These are phyloP conservation scores for Electrona antarctica DNA, from an alignment of 2,113 vertebrate genomes.

Conservation along the genomic window DNA sequence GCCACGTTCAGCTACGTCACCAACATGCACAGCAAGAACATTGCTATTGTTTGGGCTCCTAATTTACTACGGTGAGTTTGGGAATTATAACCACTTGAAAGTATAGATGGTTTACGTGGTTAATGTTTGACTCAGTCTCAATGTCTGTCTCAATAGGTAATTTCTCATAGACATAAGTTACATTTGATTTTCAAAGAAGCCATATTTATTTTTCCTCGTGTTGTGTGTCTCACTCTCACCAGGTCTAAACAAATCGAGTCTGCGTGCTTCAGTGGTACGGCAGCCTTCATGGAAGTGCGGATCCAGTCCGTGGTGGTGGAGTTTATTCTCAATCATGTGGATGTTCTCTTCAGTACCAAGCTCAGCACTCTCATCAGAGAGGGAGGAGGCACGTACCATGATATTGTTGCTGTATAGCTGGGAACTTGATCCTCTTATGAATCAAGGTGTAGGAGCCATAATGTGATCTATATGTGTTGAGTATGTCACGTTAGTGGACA, in stretches of 20 bases:
- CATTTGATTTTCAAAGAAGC: background rate
- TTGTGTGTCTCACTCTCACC: conserved; percentile 13
- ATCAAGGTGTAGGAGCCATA: too few species aligned
- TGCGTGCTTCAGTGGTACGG: conserved; percentile 96
- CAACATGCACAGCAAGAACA: conserved; percentile 98
- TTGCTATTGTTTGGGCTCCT: conserved; percentile 98
- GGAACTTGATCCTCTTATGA: too few species aligned
- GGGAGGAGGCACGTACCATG: conserved; percentile 83
- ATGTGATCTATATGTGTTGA: too few species aligned
- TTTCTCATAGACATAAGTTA: too few species aligned
- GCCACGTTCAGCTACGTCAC: conserved; percentile 97
- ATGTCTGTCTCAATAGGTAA: too few species aligned
- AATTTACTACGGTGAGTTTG: conserved; percentile 89
- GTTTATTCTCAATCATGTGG: conserved; percentile 96
- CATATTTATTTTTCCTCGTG: background rate
- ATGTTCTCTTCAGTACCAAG: conserved; percentile 95
- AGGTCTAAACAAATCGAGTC: conserved; percentile 98
- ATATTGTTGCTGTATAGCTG: too few species aligned
- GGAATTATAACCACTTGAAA: too few species aligned
- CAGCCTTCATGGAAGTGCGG: conserved; percentile 97
- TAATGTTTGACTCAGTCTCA: too few species aligned
- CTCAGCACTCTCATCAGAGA: conserved; percentile 93
- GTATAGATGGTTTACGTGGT: too few species aligned
- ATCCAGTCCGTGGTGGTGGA: conserved; percentile 99
- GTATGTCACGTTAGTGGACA: too few species aligned